Percentiles rank a stretch among this genome's conserved stretches.
These are phyloP conservation scores for Alentia gelatinosa DNA, from an alignment of 2,888 invertebrate species.

Conservation along the genomic window DNA sequence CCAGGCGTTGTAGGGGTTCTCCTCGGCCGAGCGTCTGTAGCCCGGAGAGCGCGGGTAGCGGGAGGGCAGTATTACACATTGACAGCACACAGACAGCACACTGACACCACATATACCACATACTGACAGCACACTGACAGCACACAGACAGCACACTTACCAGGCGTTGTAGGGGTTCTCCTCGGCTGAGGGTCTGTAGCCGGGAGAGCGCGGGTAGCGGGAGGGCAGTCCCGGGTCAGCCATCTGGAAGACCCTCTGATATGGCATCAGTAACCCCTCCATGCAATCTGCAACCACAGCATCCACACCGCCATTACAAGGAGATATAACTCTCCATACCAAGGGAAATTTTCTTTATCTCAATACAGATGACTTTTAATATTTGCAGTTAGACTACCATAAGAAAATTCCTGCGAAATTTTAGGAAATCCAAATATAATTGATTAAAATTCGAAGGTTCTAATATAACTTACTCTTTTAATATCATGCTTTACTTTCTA, in stretches of 20 bases:
- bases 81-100: too few species aligned
- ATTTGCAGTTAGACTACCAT: too few species aligned
- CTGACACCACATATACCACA: background rate
- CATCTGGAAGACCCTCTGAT: conserved; percentile 37
- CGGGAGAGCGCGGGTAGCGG: conserved; percentile 25
- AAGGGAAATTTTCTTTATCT: too few species aligned
- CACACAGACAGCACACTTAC: background rate
- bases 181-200: conserved; percentile 46
- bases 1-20: conserved; percentile 55
- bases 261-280: conserved; percentile 29
- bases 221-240: conserved; percentile 28
- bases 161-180: conserved; percentile 55
- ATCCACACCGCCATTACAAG: too few species aligned
- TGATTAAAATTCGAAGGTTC: too few species aligned
- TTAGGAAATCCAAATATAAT: too few species aligned
- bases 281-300: conserved; percentile 38
- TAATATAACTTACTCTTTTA: too few species aligned
- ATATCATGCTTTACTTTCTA: too few species aligned
- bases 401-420: too few species aligned
- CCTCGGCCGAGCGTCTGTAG: conserved; percentile 45
- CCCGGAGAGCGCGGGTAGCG: conserved; percentile 32
- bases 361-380: too few species aligned
- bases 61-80: too few species aligned
- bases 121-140: background rate
- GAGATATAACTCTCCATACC: too few species aligned